A percentile compares a stretch with the other conserved stretches of the same genome.
These are phyloP conservation scores for Melanotaenia maccullochi DNA, from an alignment of 2,797 vertebrate species.

Conservation along the genomic window DNA sequence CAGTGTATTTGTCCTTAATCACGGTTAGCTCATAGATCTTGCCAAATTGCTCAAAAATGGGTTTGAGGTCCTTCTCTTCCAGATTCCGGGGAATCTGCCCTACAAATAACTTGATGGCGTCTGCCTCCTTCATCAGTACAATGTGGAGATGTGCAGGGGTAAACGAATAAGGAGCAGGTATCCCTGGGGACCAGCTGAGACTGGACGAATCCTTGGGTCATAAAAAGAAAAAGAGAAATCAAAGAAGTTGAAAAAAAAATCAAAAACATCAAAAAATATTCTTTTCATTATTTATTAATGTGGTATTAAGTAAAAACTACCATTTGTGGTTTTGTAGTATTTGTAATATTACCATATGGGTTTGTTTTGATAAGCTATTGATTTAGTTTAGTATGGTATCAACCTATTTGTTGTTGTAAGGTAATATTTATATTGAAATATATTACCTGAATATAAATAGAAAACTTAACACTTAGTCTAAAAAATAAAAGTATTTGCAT, in stretches of 20 bases:
- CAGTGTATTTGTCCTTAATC: slow-evolving; percentile 89
- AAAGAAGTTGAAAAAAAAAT: slow-evolving; percentile 18
- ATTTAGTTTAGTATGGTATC: neutral
- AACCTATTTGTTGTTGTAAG: neutral
- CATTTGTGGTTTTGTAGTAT: neutral
- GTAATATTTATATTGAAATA: neutral
- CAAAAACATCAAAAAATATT: neutral
- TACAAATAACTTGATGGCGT: slow-evolving; percentile 87
- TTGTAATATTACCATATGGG: neutral
- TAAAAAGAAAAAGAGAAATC: slow-evolving; percentile 17
- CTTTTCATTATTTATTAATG: neutral
- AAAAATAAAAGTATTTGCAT: slow-evolving; percentile 10
- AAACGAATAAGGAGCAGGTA: slow-evolving; percentile 64
- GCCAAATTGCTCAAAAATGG: slow-evolving; percentile 86
- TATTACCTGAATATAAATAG: neutral
- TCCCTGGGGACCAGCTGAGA: slow-evolving; percentile 53
- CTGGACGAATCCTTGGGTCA: slow-evolving; percentile 46
- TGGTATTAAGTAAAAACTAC: neutral
- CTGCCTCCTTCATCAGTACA: slow-evolving; percentile 86
- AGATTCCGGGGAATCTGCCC: slow-evolving; percentile 87
- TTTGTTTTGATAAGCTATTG: slow-evolving; percentile 4
- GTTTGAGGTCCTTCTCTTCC: slow-evolving; percentile 87
- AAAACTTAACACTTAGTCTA: slow-evolving; percentile 6
- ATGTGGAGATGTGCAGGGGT: slow-evolving; percentile 60
- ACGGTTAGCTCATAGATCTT: slow-evolving; percentile 88